phyloP scores from a whole-genome alignment of 2,888 invertebrate genomes.

The Pristionchus arcanus region DNA sequence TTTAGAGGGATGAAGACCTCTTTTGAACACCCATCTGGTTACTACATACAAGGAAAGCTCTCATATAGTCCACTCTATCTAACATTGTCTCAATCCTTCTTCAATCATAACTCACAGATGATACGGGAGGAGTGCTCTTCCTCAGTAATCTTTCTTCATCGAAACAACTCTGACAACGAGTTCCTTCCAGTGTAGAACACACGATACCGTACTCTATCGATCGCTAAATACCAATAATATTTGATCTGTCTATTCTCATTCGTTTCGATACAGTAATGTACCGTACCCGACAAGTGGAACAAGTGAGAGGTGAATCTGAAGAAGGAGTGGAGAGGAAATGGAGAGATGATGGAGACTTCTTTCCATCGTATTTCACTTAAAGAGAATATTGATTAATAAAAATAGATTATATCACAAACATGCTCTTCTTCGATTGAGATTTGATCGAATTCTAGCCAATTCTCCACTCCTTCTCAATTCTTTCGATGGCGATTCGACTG shows the following conservation, averaged over 20 bases:
- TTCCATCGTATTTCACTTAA: conserved; percentile 23
- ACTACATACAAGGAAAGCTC: neutral
- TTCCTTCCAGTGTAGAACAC: neutral
- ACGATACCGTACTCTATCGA: conserved; percentile 54
- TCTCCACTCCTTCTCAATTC: neutral
- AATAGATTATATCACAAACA: neutral
- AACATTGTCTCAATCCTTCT: neutral
- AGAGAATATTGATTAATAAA: neutral
- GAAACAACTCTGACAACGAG: conserved; percentile 46
- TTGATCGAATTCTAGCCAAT: conserved; percentile 32
- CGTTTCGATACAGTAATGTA: neutral
- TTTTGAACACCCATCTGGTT: conserved; percentile 30
- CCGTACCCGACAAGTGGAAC: conserved; percentile 4
- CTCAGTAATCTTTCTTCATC: conserved; percentile 19
- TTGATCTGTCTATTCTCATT: neutral
- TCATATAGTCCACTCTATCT: neutral
- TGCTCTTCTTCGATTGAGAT: conserved; percentile 37
- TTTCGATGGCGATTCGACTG: neutral
- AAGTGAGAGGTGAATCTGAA: neutral
- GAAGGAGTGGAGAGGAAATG: conserved; percentile 1
- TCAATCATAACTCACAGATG: neutral
- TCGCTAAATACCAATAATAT: neutral
- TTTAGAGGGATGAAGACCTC: neutral
- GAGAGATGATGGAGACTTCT: conserved; percentile 37
- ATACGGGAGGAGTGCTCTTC: conserved; percentile 47